These are phyloP conservation scores for Plodia interpunctella DNA, from an alignment of 1,140 invertebrate species.

Conservation along the genomic window DNA sequence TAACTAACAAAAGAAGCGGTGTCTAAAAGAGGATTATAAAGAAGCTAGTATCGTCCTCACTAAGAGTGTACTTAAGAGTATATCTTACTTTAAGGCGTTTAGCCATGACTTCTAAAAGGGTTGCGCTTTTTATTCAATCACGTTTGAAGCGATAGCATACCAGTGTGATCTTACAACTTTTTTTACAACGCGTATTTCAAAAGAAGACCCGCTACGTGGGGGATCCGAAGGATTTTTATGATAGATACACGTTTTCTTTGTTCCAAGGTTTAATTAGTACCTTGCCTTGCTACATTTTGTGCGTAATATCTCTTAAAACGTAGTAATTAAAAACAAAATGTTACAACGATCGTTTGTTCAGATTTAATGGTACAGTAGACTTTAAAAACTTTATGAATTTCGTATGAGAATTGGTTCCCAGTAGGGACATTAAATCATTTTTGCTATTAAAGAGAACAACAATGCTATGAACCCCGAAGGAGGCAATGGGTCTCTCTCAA, in stretches of 20 bases:
- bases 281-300: conserved; percentile 48
- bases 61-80: conserved; percentile 69
- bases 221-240: conserved; percentile 48
- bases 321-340: conserved; percentile 21
- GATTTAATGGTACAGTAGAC: conserved; percentile 23
- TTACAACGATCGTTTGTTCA: conserved; percentile 16
- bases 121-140: conserved; percentile 69
- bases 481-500: conserved; percentile 64
- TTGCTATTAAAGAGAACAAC: conserved; percentile 69
- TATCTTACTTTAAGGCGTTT: conserved; percentile 56
- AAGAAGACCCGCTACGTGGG: conserved; percentile 46
- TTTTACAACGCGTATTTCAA: conserved; percentile 46
- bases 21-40: conserved; percentile 61
- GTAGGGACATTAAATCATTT: conserved; percentile 71
- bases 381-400: conserved; percentile 34
- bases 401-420: conserved; percentile 45
- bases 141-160: conserved; percentile 52
- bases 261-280: conserved; percentile 62
- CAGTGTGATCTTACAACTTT: conserved; percentile 45
- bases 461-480: conserved; percentile 63
- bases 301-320: conserved; percentile 24
- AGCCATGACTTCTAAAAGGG: conserved; percentile 68
- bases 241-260: conserved; percentile 45
- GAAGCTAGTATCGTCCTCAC: conserved; percentile 62
- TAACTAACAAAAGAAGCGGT: conserved; percentile 67